Base-by-base conservation (phyloP, 2,797 vertebrate species). In the Tapirus indicus region DNA sequence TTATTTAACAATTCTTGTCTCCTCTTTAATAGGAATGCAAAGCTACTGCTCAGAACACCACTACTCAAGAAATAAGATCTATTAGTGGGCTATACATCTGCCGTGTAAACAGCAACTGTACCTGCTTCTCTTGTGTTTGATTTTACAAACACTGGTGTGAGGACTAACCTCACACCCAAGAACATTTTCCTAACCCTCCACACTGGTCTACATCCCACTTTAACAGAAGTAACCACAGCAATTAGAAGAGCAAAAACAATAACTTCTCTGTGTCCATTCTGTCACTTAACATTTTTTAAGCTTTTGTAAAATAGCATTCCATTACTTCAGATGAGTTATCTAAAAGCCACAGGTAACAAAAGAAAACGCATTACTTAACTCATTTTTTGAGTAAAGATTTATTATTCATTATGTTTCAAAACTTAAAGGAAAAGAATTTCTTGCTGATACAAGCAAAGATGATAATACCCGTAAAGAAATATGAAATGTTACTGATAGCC, bases 331-430 rank as follows among this genome's bases (percentile, higher is more conserved):
- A 68, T 66, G n/a, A 89, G 35, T 96, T 92, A 91, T 71, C 58
- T 89, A 75, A 96, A 94, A 94, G 94, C 52, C 38, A 95, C 5
- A 78, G 49, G 79, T 84, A n/a, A 83, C 54, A 29, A 1, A 74
- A 91, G 17, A 88, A 97, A 78, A 58, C 41, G 21, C n/a, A 83
- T 49, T 88, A 64, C 64, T 95, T 58, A 89, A 78, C 16, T 93
- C 16, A 49, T 90, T 96, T 91, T 78, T 79, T 78, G 78, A 52
- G 25, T 54, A 95, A 96, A 84, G 11, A 44, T 89, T 74, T 94
- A 93, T 56, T 94, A 75, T n/a, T 96, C 29, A 86, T 93, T 91
- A 91, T 54, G 95, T 80, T 92, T 96, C 13, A 94, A 95, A 32
- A 85, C 74, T 60, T 82, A 94, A 87, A 88, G 14, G 29, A 84